These are phyloP conservation scores for Hecatera dysodea DNA, from an alignment of 2,888 invertebrate species.

Conservation along the genomic window DNA sequence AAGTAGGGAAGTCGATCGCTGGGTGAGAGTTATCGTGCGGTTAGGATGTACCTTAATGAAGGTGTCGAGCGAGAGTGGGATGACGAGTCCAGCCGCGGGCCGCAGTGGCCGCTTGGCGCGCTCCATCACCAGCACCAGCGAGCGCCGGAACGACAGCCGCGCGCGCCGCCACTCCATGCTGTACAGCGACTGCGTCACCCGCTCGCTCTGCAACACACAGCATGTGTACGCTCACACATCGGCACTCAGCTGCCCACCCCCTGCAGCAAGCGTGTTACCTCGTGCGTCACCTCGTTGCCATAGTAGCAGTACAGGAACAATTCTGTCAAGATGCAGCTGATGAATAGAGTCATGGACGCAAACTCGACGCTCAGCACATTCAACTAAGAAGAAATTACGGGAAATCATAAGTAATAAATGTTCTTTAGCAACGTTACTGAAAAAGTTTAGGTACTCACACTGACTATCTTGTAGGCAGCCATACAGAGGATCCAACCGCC, in stretches of 20 bases:
- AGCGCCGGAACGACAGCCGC: conserved; percentile 71
- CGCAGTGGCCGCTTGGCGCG: conserved; percentile 86
- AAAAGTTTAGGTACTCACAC: conserved; percentile 74
- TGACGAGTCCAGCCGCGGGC: conserved; percentile 85
- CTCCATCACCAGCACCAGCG: conserved; percentile 85
- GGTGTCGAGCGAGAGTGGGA: conserved; percentile 88
- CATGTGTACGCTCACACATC: background rate
- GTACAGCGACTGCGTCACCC: conserved; percentile 83
- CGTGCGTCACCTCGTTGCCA: conserved; percentile 90
- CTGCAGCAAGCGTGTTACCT: conserved; percentile 78
- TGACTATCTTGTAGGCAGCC: conserved; percentile 85
- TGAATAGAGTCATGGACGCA: conserved; percentile 89
- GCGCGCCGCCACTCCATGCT: conserved; percentile 78
- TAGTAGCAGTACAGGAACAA: conserved; percentile 91
- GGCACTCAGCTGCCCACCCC: background rate
- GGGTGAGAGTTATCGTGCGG: background rate
- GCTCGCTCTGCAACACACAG: conserved; percentile 78
- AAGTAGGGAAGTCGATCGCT: background rate
- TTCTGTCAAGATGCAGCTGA: conserved; percentile 89
- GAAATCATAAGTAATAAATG: background rate
- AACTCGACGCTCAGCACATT: conserved; percentile 84
- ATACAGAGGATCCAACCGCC: conserved; percentile 88
- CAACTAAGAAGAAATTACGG: conserved; percentile 70
- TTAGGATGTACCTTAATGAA: conserved; percentile 81
- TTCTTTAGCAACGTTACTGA: background rate